phyloP scores from a whole-genome alignment of 2,888 invertebrate genomes.

The Ommatoiulus sabulosus region DNA sequence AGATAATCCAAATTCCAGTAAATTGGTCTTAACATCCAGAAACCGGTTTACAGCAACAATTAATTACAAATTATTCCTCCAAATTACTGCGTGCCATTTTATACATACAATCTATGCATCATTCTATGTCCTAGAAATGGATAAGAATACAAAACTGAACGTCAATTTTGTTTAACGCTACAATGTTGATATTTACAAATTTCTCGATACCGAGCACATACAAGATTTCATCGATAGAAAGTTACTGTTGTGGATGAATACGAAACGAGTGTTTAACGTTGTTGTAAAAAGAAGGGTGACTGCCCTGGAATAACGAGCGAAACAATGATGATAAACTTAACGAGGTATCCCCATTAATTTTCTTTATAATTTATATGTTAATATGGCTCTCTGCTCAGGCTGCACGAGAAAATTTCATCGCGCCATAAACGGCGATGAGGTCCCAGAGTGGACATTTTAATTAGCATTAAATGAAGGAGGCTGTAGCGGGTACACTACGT shows the following conservation, averaged over 20 bases:
- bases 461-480: slow-evolving; percentile 45
- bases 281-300: slow-evolving; percentile 27
- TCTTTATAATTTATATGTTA: slow-evolving; percentile 47
- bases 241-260: not conserved
- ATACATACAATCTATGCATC: too few species aligned
- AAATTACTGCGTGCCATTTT: too few species aligned
- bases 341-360: slow-evolving; percentile 38
- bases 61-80: too few species aligned
- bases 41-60: too few species aligned
- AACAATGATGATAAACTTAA: slow-evolving; percentile 21
- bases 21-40: too few species aligned
- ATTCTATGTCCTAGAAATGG: not conserved
- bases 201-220: not conserved
- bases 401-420: slow-evolving; percentile 21
- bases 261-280: slow-evolving; percentile 32
- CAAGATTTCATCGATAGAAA: not conserved
- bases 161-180: not conserved
- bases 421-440: slow-evolving; percentile 37
- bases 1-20: too few species aligned
- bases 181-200: not conserved
- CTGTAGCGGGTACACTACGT: not conserved
- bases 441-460: slow-evolving; percentile 47
- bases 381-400: not conserved
- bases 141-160: not conserved
- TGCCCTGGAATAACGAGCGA: slow-evolving; percentile 22